Evolutionary conservation across 2,888 invertebrate genomes (phyloP).

Genomic region (Volucella inanis): DNA sequence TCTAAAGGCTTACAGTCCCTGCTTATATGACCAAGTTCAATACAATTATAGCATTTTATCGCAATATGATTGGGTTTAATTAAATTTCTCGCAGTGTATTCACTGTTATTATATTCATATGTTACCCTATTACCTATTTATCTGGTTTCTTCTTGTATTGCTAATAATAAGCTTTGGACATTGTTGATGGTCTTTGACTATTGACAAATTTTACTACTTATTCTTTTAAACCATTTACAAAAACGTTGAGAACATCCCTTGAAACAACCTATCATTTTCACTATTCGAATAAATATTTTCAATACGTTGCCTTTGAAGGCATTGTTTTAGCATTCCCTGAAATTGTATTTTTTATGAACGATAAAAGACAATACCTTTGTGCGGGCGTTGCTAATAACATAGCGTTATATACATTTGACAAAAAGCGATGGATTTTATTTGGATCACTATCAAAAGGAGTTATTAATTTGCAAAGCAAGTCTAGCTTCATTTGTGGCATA

Average conservation of each 20-base stretch:
- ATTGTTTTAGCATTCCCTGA: conserved; percentile 15
- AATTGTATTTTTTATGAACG: conserved; percentile 8
- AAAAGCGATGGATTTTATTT: background rate
- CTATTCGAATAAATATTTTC: conserved; percentile 24
- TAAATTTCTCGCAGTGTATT: conserved; percentile 17
- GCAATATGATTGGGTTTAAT: conserved; percentile 28
- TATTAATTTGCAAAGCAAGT: background rate
- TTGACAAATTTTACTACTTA: background rate
- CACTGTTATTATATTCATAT: conserved; percentile 2
- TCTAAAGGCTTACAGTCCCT: conserved; percentile 10
- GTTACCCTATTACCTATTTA: conserved; percentile 15
- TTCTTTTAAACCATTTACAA: background rate
- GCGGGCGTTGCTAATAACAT: background rate
- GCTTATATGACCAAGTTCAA: conserved; percentile 29
- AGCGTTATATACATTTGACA: conserved; percentile 1
- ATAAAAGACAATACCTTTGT: background rate
- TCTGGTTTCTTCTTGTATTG: conserved; percentile 32
- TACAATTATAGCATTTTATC: conserved; percentile 36
- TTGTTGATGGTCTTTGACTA: conserved; percentile 22
- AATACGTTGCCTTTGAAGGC: conserved; percentile 23
- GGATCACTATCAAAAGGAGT: too few relatives aligned
- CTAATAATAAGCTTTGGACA: conserved; percentile 27
- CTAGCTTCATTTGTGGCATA: background rate
- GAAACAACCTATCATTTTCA: conserved; percentile 17
- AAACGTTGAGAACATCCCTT: background rate